Conservation (phyloP, 2,888 invertebrate genomes). For the Watsonalla cultraria region DNA sequence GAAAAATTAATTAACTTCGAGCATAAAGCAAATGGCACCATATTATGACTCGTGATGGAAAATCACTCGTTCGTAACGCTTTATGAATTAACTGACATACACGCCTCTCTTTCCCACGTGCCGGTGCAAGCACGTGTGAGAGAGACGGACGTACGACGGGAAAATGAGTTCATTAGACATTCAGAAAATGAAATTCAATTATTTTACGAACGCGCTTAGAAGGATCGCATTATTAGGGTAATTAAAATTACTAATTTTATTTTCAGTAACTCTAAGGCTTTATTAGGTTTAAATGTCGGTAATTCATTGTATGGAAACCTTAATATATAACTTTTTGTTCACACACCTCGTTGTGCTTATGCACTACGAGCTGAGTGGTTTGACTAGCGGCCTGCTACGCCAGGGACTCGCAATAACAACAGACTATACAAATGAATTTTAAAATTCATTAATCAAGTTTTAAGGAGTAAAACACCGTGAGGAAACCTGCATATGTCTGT, state of each 20-base stretch:
- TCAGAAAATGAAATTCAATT: constrained; percentile 68
- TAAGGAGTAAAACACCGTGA: too few relatives aligned
- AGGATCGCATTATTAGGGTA: constrained; percentile 31
- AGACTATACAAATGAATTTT: too few relatives aligned
- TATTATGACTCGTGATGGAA: background rate
- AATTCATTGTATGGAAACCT: too few relatives aligned
- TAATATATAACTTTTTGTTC: too few relatives aligned
- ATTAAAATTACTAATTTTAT: constrained; percentile 20
- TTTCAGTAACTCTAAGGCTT: constrained; percentile 2
- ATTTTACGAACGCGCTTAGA: constrained; percentile 46
- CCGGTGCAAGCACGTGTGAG: background rate
- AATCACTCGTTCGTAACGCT: background rate
- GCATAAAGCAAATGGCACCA: background rate
- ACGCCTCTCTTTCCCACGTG: background rate
- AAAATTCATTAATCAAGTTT: too few relatives aligned
- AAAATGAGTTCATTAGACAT: constrained; percentile 65
- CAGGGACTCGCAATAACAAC: too few relatives aligned
- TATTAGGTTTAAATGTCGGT: too few relatives aligned
- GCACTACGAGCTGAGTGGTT: too few relatives aligned
- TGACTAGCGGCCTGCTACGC: too few relatives aligned
- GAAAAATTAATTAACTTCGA: background rate
- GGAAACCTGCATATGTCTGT: too few relatives aligned
- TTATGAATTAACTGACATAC: background rate
- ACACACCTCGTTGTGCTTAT: too few relatives aligned
- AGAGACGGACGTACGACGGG: constrained; percentile 11